Conservation (phyloP, 2,888 invertebrate species). For the Leucophora obtusa region DNA sequence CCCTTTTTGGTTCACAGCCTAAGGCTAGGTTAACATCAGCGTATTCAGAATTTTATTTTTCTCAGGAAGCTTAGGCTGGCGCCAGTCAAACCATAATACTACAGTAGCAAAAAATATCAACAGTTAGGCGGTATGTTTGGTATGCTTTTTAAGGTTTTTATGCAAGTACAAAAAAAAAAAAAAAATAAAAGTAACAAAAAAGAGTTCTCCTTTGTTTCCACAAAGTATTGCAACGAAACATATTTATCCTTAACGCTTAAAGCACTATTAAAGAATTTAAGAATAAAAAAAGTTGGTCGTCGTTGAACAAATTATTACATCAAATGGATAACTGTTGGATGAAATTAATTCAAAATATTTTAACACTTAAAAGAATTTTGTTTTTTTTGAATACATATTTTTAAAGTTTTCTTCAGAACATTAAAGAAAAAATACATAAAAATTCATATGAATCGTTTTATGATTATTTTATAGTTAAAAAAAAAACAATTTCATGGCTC, state of each 20-base stretch:
- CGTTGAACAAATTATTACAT: conserved; percentile 5
- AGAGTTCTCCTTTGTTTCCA: conserved; percentile 4
- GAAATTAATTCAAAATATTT: conserved; percentile 5
- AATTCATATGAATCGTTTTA: neutral
- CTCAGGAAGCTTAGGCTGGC: conserved; percentile 26
- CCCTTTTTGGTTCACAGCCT: conserved; percentile 26
- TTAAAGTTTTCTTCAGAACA: too few species aligned
- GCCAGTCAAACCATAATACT: conserved; percentile 11
- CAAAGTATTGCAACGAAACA: conserved; percentile 12
- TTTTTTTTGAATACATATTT: neutral
- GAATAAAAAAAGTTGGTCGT: neutral
- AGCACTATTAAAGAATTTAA: too few species aligned
- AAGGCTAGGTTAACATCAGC: conserved; percentile 42
- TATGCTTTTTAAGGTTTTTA: conserved; percentile 21
- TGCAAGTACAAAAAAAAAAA: too few species aligned
- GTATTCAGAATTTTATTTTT: conserved; percentile 18
- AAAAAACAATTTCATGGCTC: neutral
- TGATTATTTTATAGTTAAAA: neutral
- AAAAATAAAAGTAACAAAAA: neutral
- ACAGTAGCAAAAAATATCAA: neutral
- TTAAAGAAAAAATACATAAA: too few species aligned
- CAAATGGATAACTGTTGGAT: neutral
- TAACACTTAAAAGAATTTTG: neutral
- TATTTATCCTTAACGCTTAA: too few species aligned
- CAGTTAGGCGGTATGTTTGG: conserved; percentile 34